Conservation (phyloP, 2,888 invertebrate genomes). For the Hyles lineata region DNA sequence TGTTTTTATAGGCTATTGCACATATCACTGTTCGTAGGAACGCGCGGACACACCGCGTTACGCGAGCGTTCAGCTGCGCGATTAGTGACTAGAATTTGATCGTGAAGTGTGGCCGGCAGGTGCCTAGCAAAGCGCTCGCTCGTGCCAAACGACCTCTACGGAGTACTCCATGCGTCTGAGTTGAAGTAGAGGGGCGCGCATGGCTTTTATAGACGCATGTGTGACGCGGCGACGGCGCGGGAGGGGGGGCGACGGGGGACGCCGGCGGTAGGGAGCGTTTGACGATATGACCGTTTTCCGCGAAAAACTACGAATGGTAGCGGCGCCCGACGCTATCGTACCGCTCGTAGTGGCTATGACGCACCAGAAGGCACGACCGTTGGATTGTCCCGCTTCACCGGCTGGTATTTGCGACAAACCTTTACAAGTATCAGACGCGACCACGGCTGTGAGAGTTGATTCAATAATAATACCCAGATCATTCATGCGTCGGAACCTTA, state of each 20-base stretch:
- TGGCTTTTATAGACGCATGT: constrained; percentile 77
- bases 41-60: constrained; percentile 80
- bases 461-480: constrained; percentile 31
- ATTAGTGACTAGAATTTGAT: constrained; percentile 83
- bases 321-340: constrained; percentile 62
- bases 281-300: constrained; percentile 80
- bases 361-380: constrained; percentile 69
- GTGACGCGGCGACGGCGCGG: constrained; percentile 70
- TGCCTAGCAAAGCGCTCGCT: constrained; percentile 86
- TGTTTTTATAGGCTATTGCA: constrained; percentile 79
- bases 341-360: constrained; percentile 66
- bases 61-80: constrained; percentile 80
- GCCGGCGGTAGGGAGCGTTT: constrained; percentile 49
- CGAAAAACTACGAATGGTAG: constrained; percentile 78
- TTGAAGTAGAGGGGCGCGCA: constrained; percentile 79
- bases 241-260: constrained; percentile 44
- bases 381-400: constrained; percentile 65
- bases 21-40: constrained; percentile 84
- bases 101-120: constrained; percentile 84
- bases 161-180: constrained; percentile 86
- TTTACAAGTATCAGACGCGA: constrained; percentile 39
- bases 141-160: constrained; percentile 86
- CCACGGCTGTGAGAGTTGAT: constrained; percentile 61
- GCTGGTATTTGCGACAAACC: constrained; percentile 45
- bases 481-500: constrained; percentile 43